Evolutionary conservation across 2,113 vertebrate genomes (phyloP).

Genomic region (Eulacestoma nigropectus): DNA sequence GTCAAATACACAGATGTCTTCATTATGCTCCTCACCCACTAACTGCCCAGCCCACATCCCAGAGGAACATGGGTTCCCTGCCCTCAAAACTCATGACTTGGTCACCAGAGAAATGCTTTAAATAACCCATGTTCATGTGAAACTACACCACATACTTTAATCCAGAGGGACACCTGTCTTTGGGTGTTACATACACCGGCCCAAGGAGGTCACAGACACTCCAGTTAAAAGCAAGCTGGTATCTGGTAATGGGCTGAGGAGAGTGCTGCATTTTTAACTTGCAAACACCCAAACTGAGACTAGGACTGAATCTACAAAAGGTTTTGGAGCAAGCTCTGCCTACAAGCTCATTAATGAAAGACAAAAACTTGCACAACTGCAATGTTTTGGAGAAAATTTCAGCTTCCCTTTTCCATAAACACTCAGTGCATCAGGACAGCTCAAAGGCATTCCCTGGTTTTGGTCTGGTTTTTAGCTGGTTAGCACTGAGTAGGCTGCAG

Average conservation of each 20-base stretch:
- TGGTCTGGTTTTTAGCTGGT: neutral
- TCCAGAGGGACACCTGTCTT: neutral
- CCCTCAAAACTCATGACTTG: neutral
- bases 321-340: neutral
- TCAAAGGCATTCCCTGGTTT: neutral
- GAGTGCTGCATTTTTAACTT: neutral
- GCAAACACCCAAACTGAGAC: neutral
- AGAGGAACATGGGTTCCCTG: neutral
- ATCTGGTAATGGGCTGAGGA: neutral
- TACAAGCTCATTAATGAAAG: neutral
- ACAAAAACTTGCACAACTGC: neutral
- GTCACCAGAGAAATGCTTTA: neutral
- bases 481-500: neutral
- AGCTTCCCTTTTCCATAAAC: neutral
- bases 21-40: fast-evolving
- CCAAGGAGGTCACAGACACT: neutral
- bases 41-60: neutral
- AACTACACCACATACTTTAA: neutral
- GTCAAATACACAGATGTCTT: neutral
- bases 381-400: neutral
- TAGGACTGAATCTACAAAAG: neutral
- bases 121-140: neutral
- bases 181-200: fast-evolving
- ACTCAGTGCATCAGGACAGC: neutral
- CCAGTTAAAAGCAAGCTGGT: neutral